These are phyloP conservation scores for Dasypus novemcinctus DNA, from an alignment of 2,113 vertebrate genomes.

Conservation along the genomic window DNA sequence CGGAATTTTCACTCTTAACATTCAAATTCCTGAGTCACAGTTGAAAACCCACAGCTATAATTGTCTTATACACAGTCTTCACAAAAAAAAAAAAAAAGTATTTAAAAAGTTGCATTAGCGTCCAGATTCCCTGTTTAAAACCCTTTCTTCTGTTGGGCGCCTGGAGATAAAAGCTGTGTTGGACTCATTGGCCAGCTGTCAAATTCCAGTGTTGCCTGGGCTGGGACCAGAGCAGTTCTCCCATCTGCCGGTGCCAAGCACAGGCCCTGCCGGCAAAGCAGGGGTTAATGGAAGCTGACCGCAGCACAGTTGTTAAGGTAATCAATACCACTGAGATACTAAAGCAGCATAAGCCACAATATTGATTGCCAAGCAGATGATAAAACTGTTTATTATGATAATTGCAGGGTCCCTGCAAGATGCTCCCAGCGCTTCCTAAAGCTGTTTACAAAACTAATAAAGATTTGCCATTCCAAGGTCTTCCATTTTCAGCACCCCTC, in stretches of 20 bases:
- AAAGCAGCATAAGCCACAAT: slow-evolving; percentile 95
- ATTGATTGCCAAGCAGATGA: slow-evolving; percentile 95
- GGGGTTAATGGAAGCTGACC: slow-evolving; percentile 89
- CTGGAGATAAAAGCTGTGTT: not conserved
- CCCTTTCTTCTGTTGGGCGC: not conserved
- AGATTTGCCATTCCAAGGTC: slow-evolving; percentile 73
- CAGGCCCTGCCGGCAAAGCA: not conserved
- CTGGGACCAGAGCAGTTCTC: not conserved
- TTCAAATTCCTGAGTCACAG: not conserved
- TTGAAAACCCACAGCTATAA: not conserved
- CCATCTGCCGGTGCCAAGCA: not conserved
- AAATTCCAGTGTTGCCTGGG: not conserved
- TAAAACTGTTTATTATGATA: slow-evolving; percentile 97
- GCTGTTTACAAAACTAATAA: slow-evolving; percentile 81
- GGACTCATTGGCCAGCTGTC: slow-evolving; percentile 37
- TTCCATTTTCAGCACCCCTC: slow-evolving; percentile 35
- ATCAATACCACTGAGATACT: slow-evolving; percentile 99
- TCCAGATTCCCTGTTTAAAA: slow-evolving; percentile 35
- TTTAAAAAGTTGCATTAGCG: slow-evolving; percentile 36
- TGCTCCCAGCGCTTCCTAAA: slow-evolving; percentile 76
- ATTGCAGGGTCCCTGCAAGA: slow-evolving; percentile 86
- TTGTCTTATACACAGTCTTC: not conserved
- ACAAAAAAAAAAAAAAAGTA: not conserved
- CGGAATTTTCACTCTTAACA: not conserved
- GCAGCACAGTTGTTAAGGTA: slow-evolving; percentile 93